Evolutionary conservation across 2,797 vertebrate genomes (phyloP), one percentile per base, ranked within the genome.

Genomic region (Enteromius viviparus): DNA sequence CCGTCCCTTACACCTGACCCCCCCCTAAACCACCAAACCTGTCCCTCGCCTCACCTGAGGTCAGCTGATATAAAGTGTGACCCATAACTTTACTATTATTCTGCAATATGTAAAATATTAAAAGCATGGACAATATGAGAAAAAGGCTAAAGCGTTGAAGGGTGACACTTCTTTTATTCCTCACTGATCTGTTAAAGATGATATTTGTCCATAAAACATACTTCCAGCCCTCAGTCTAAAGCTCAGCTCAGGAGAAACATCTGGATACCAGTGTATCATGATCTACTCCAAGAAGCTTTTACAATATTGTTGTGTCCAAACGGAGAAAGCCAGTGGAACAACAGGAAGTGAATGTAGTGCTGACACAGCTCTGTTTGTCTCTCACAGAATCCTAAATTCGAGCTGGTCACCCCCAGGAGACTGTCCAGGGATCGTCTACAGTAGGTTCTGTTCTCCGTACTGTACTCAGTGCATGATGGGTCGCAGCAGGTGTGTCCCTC

Each of bases 401-500:
- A 96, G 78, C 88, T 91, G 2, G 94, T 97, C 83, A 94, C 91
- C 9, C 97, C 96, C 4, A 93, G 91, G 87, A 94, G 76, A 76
- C 90, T 96, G 72, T 88, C 94, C 64, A 91, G 92, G 90, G 96
- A 94, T 81, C 92, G 92, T 4, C 92, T 95, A 15, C 89, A 93
- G 96, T 97, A 93, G 90, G 93, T 84, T 32, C 45, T 72, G 87
- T 37, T 0, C 23, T 3, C 45, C 0, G 64, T 3, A 76, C 29
- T 76, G 53, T 55, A 40, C 21, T 6, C 7, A 79, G 1, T 34
- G 0, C 3, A 23, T 0, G 69, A 49, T 26, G 23, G 29, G 14
- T 51, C 69, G n/a, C 65, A 49, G 23, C 45, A 32, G 8, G 17
- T 5, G 5, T 9, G 26, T 51, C 9, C 26, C 70, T 72, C 6